These are phyloP conservation scores for Acanthosepion pharaonis DNA, from an alignment of 2,888 invertebrate species.

Conservation along the genomic window DNA sequence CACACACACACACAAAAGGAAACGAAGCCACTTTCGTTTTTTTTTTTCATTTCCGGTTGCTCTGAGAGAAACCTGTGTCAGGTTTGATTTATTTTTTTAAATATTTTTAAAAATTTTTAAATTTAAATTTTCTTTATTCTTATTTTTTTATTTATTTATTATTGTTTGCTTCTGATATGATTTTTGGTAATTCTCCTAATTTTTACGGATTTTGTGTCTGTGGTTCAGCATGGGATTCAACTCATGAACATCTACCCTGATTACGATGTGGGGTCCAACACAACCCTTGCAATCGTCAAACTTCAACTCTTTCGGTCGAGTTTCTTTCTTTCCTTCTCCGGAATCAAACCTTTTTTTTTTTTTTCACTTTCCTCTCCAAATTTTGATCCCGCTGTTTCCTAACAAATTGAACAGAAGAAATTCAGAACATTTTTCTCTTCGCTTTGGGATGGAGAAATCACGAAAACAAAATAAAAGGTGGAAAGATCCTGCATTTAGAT, in stretches of 20 bases:
- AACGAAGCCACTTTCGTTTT: too few species aligned
- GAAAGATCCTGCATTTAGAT: neutral
- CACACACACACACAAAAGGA: too few species aligned
- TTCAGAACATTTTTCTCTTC: neutral
- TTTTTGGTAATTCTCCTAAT: neutral
- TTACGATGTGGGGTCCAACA: neutral
- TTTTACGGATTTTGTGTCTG: neutral
- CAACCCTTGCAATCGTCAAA: neutral
- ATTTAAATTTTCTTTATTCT: too few species aligned
- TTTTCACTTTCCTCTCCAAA: neutral
- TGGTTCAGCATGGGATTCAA: neutral
- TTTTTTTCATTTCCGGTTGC: too few species aligned
- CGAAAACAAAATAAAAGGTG: neutral
- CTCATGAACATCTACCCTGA: neutral
- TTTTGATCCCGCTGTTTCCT: neutral
- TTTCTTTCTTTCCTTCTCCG: too few species aligned
- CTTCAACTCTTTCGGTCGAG: neutral
- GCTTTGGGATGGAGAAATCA: neutral
- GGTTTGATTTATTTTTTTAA: too few species aligned
- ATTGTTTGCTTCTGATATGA: neutral
- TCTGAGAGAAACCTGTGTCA: too few species aligned
- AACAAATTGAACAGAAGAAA: neutral
- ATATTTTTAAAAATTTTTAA: too few species aligned
- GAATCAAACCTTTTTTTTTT: too few species aligned
- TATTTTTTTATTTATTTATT: too few species aligned